Conservation (phyloP, 2,113 vertebrate species). For the Gavia stellata region DNA sequence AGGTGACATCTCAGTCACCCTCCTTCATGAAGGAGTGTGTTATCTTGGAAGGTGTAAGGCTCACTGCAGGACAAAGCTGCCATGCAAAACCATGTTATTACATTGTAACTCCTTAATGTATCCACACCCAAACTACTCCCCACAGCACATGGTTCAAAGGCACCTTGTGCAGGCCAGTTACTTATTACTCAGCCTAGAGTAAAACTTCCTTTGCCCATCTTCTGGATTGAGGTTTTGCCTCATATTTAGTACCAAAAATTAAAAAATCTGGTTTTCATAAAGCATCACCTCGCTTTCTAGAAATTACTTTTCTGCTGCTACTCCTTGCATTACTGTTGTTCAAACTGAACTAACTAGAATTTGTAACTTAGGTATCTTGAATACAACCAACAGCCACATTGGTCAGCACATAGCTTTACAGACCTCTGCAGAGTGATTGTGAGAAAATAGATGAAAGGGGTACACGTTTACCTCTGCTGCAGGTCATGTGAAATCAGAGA, state of each 20-base stretch:
- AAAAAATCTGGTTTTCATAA: neutral
- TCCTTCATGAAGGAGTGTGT: neutral
- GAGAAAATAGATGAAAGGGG: neutral
- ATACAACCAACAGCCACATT: neutral
- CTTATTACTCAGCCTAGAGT: neutral
- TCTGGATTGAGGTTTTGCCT: neutral
- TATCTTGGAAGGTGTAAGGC: fast-evolving
- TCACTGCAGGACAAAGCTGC: neutral
- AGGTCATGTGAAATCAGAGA: neutral
- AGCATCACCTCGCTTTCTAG: neutral
- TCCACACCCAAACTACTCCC: neutral
- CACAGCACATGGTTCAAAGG: neutral
- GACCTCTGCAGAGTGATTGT: neutral
- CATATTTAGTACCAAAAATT: neutral
- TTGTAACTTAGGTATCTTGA: neutral
- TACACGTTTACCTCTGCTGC: neutral
- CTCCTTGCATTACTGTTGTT: neutral
- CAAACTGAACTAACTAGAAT: neutral
- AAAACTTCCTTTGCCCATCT: neutral
- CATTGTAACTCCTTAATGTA: fast-evolving
- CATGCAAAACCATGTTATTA: fast-evolving
- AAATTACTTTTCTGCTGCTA: neutral
- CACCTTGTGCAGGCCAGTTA: neutral
- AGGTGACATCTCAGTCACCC: neutral
- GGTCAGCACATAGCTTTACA: neutral